Conservation (phyloP, 2,113 vertebrate species). For the Jaculus jaculus region DNA sequence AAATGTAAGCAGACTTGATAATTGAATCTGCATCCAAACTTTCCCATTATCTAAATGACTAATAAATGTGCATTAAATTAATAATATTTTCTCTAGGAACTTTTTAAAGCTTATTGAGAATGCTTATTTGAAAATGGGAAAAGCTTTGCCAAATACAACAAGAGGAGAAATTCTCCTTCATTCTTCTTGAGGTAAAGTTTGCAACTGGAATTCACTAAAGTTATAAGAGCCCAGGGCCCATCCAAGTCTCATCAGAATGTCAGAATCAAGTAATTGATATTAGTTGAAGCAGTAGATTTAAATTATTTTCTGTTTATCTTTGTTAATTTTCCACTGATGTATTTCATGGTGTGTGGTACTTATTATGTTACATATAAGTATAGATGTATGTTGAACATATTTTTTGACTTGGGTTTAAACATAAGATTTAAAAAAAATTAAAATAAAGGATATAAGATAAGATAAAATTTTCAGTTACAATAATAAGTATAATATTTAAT, state of each 20-base stretch:
- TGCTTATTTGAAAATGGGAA: constrained; percentile 47
- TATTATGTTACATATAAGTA: not conserved
- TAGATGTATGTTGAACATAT: not conserved
- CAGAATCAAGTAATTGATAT: not conserved
- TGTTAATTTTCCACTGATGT: not conserved
- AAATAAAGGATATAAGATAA: not conserved
- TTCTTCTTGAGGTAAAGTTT: constrained; percentile 12
- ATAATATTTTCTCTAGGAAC: constrained; percentile 62
- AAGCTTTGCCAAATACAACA: constrained; percentile 60
- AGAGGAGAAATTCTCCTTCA: constrained; percentile 23
- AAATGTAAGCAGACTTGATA: constrained; percentile 57
- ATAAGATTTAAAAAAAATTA: not conserved
- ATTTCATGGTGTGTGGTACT: too few species aligned
- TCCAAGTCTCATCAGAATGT: not conserved
- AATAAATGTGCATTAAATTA: constrained; percentile 68
- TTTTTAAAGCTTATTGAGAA: constrained; percentile 62
- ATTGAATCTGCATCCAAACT: constrained; percentile 75
- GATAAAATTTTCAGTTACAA: not conserved
- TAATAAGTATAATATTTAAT: constrained; percentile 20
- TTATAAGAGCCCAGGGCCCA: not conserved
- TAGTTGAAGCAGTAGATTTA: not conserved
- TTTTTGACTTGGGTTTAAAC: not conserved
- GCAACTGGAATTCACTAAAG: not conserved
- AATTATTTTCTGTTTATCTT: not conserved
- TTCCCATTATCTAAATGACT: constrained; percentile 77